phyloP scores from a whole-genome alignment of 1,140 invertebrate species.

The Lucilia cuprina region DNA sequence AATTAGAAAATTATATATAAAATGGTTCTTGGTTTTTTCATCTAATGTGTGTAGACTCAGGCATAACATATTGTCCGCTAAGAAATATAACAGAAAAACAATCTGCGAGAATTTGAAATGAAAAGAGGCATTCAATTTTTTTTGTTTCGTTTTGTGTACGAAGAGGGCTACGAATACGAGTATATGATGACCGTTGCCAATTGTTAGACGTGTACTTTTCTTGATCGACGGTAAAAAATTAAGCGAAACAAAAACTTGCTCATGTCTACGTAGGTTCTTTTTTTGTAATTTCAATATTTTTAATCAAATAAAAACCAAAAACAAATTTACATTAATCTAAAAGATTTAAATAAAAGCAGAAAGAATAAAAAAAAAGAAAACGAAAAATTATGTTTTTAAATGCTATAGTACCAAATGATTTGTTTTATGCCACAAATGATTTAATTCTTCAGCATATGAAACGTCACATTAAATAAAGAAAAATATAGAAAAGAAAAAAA shows the following conservation, averaged over 20 bases:
- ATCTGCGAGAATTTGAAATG: neutral
- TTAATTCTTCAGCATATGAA: constrained; percentile 42
- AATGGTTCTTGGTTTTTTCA: neutral
- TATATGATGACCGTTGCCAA: neutral
- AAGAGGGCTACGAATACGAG: no score
- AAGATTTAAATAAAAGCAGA: neutral
- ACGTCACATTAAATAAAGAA: constrained; percentile 34
- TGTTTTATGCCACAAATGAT: constrained; percentile 57
- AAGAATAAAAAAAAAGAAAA: neutral
- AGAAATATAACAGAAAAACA: neutral
- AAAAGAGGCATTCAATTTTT: neutral
- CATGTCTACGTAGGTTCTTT: constrained; percentile 3
- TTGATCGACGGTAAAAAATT: neutral
- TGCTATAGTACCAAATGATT: constrained; percentile 45
- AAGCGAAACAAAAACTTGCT: neutral
- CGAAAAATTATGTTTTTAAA: neutral
- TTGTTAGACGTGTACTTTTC: constrained; percentile 19
- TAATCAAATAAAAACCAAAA: neutral
- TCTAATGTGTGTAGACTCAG: constrained; percentile 8
- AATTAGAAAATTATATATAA: constrained; percentile 23
- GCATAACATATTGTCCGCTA: neutral
- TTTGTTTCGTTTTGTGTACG: no score
- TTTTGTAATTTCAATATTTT: neutral
- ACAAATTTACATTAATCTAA: neutral
- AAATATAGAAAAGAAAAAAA: neutral